Evolutionary conservation across 2,113 vertebrate species (phyloP).

Genomic region (Brachyistius frenatus): DNA sequence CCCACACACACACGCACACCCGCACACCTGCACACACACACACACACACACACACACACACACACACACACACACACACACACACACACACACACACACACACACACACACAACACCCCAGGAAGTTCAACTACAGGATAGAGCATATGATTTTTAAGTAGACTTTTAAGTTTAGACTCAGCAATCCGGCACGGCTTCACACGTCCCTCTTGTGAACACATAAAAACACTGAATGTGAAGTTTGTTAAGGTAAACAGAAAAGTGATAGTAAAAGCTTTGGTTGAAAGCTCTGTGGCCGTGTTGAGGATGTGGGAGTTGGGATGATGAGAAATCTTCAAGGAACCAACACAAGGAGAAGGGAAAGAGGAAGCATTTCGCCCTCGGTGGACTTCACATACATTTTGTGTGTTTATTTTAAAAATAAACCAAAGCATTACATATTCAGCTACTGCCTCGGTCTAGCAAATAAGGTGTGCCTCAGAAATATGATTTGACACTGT

Average conservation of each 20-base stretch:
- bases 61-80: no score
- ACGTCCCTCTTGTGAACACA: slow-evolving; percentile 70
- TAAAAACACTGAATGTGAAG: slow-evolving; percentile 64
- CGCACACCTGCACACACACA: slow-evolving; percentile 8
- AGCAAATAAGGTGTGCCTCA: slow-evolving; percentile 13
- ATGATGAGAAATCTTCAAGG: slow-evolving; percentile 53
- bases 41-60: slow-evolving; percentile 8
- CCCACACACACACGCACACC: no score
- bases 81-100: slow-evolving; percentile 13
- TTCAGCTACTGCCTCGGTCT: slow-evolving; percentile 33
- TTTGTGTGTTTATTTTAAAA: slow-evolving; percentile 33
- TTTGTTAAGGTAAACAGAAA: slow-evolving; percentile 77
- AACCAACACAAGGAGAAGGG: slow-evolving; percentile 40
- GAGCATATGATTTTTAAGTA: slow-evolving; percentile 55
- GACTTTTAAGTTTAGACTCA: slow-evolving; percentile 67
- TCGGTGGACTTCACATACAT: slow-evolving; percentile 46
- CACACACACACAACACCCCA: slow-evolving; percentile 51
- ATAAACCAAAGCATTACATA: slow-evolving; percentile 57
- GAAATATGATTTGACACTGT: slow-evolving; percentile 22
- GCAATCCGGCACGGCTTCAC: slow-evolving; percentile 59
- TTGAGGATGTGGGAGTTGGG: slow-evolving; percentile 55
- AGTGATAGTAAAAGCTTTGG: slow-evolving; percentile 53
- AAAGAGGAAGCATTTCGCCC: slow-evolving; percentile 35
- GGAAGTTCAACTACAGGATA: slow-evolving; percentile 71
- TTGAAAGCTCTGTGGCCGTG: slow-evolving; percentile 65